These are phyloP conservation scores for Myripristis murdjan DNA, from an alignment of 2,797 vertebrate genomes.

Conservation along the genomic window DNA sequence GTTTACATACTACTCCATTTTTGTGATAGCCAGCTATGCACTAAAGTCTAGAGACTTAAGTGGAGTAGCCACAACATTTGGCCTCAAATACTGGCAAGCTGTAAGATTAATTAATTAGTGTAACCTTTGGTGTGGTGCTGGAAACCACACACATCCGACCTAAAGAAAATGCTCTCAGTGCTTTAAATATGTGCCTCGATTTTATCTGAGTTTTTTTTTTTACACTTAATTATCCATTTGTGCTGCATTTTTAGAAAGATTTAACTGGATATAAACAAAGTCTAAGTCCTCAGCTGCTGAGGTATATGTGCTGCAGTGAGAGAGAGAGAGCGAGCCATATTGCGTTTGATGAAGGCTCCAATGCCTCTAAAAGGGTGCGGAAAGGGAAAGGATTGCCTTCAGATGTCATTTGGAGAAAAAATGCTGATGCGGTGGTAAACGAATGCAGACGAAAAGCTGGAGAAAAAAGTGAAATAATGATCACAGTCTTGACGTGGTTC, in stretches of 20 bases:
- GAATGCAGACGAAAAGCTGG: constrained; percentile 89
- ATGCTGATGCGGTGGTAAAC: constrained; percentile 93
- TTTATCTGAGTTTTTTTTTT: neutral
- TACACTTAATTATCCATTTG: neutral
- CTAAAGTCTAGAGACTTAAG: constrained; percentile 4
- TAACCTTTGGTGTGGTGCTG: constrained; percentile 13
- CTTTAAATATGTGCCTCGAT: constrained; percentile 30
- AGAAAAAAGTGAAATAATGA: constrained; percentile 79
- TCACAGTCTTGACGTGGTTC: constrained; percentile 80
- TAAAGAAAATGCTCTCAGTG: constrained; percentile 3
- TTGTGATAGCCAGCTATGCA: neutral
- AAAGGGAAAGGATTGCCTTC: constrained; percentile 89
- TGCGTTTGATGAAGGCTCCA: constrained; percentile 86
- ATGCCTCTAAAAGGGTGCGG: constrained; percentile 86
- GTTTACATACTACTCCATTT: neutral
- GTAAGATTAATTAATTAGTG: constrained; percentile 1
- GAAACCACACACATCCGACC: constrained; percentile 12
- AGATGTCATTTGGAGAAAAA: constrained; percentile 91
- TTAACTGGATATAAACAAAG: constrained; percentile 83
- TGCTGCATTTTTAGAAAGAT: constrained; percentile 40
- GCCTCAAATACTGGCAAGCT: neutral
- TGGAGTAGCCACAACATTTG: neutral
- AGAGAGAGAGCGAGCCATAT: constrained; percentile 45
- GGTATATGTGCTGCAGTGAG: constrained; percentile 84
- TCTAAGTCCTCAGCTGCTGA: constrained; percentile 79